phyloP scores from a whole-genome alignment of 2,797 vertebrate genomes.

The Sardinella longiceps region DNA sequence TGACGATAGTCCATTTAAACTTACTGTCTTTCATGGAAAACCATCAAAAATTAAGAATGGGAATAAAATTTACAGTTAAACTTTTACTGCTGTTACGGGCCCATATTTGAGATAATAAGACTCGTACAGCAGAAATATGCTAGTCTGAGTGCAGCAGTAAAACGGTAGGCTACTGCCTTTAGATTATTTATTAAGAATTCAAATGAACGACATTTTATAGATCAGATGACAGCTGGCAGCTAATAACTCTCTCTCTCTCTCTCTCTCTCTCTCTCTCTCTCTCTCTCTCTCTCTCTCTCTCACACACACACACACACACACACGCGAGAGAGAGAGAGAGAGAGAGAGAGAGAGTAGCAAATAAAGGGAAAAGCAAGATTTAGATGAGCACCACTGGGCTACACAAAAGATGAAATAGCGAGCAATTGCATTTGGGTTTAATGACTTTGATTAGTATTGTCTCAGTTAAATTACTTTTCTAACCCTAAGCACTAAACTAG shows the following conservation, averaged over 20 bases:
- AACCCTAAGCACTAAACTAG: conserved; percentile 72
- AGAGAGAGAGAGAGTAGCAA: conserved; percentile 33
- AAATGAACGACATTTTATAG: conserved; percentile 52
- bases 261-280: neutral
- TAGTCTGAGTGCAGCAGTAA: conserved; percentile 41
- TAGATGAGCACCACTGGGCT: conserved; percentile 25
- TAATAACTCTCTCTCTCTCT: conserved; percentile 28
- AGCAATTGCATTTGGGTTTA: conserved; percentile 59
- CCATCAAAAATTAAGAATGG: conserved; percentile 66
- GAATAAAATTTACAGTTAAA: conserved; percentile 66
- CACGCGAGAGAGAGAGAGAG: conserved; percentile 36
- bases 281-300: conserved; percentile 25
- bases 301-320: conserved; percentile 26
- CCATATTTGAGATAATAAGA: conserved; percentile 71
- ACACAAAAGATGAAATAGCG: conserved; percentile 56
- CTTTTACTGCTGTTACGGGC: conserved; percentile 66
- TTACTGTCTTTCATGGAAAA: conserved; percentile 63
- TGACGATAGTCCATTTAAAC: conserved; percentile 53
- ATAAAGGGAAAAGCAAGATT: conserved; percentile 44
- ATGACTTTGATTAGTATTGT: conserved; percentile 74
- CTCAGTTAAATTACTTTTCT: conserved; percentile 78
- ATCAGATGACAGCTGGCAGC: conserved; percentile 43
- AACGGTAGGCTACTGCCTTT: conserved; percentile 42
- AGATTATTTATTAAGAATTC: conserved; percentile 53
- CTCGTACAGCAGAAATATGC: conserved; percentile 57